phyloP scores from a whole-genome alignment of 2,797 vertebrate species.

The Cheirogaleus major region DNA sequence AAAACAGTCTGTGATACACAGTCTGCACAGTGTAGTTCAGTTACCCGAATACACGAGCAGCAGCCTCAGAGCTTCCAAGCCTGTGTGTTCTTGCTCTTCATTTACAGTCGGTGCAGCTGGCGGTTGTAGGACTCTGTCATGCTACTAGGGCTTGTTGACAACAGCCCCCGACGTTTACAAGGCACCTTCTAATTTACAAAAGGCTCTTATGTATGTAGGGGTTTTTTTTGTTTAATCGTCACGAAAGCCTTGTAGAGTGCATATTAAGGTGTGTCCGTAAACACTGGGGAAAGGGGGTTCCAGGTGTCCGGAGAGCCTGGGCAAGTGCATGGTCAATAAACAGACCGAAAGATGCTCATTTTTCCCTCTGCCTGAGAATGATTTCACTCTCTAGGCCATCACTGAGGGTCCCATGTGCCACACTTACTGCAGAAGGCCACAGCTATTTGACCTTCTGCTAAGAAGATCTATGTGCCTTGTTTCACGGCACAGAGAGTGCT shows the following conservation, averaged over 20 bases:
- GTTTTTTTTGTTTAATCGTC: not conserved
- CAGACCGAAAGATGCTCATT: accelerated
- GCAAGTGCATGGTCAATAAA: not conserved
- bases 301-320: not conserved
- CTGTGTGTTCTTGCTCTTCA: not conserved
- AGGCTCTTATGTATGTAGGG: not conserved
- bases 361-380: too few relatives aligned
- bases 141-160: not conserved
- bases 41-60: not conserved
- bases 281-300: not conserved
- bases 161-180: not conserved
- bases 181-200: not conserved
- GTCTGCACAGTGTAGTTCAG: not conserved
- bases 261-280: not conserved
- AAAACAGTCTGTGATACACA: not conserved
- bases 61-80: not conserved
- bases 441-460: not conserved
- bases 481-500: not conserved
- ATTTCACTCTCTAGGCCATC: not conserved
- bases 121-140: not conserved
- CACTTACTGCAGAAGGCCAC: not conserved
- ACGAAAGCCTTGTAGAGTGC: too few relatives aligned
- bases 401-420: not conserved
- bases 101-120: not conserved
- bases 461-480: not conserved